phyloP scores from a whole-genome alignment of 2,888 invertebrate species.

The Conus canariensis region DNA sequence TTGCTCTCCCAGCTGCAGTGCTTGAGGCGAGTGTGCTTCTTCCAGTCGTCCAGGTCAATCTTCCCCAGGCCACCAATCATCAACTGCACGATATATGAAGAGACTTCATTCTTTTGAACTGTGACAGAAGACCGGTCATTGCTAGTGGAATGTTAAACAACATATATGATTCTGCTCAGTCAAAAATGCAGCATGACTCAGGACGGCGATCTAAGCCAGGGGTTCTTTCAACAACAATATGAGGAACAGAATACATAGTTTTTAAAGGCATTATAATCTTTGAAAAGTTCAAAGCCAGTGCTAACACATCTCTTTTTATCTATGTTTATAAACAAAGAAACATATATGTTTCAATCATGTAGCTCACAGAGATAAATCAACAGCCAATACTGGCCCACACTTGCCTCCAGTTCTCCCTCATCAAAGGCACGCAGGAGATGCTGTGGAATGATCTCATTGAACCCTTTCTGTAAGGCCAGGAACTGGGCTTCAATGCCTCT shows the following conservation, averaged over 20 bases:
- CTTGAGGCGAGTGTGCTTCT: constrained; percentile 94
- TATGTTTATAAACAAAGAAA: too few species aligned
- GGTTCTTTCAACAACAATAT: neutral
- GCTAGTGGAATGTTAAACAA: too few species aligned
- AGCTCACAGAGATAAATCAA: too few species aligned
- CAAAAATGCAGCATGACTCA: too few species aligned
- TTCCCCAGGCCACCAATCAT: constrained; percentile 95
- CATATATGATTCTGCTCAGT: too few species aligned
- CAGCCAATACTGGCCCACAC: neutral
- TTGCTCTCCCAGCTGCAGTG: constrained; percentile 84
- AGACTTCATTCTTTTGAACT: too few species aligned
- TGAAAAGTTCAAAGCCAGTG: too few species aligned
- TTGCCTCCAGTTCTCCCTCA: constrained; percentile 90
- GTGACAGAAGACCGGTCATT: too few species aligned
- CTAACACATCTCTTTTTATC: too few species aligned
- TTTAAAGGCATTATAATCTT: too few species aligned
- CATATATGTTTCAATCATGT: too few species aligned
- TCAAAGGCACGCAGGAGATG: constrained; percentile 92
- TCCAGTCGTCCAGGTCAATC: constrained; percentile 96
- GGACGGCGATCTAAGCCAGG: neutral
- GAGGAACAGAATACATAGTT: too few species aligned
- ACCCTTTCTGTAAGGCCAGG: constrained; percentile 92
- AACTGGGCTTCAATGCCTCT: constrained; percentile 98
- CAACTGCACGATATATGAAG: constrained; percentile 81
- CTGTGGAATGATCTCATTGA: constrained; percentile 90